Evolutionary conservation across 1,140 invertebrate species (phyloP), one percentile per base, ranked within the genome.

Genomic region (Plutomurus gul): DNA sequence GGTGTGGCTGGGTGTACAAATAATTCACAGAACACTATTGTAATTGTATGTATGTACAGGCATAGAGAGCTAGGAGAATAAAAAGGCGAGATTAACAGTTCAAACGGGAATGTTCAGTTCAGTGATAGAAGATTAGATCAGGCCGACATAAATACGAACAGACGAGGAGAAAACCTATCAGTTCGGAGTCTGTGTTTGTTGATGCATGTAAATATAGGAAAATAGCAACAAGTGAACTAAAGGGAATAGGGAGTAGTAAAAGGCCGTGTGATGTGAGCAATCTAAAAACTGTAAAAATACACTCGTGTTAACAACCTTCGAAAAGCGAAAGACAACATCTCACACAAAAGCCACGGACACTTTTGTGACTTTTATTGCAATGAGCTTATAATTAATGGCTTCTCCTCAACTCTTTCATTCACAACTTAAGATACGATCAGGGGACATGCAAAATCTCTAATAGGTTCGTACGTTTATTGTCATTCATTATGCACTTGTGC

Each of bases 231-330:
- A 51, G 47, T 51, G 47, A 51, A 51, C 47, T 51, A 11, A 51
- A n/a, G n/a, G n/a, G n/a, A n/a, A n/a, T n/a, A n/a, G n/a, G n/a
- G n/a, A n/a, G n/a, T n/a, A n/a, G n/a, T n/a, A n/a, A n/a, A n/a
- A n/a, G n/a, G n/a, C n/a, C n/a, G n/a, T n/a, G n/a, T n/a, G n/a
- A n/a, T n/a, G n/a, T n/a, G n/a, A n/a, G n/a, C n/a, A n/a, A n/a
- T n/a, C n/a, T n/a, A n/a, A n/a, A n/a, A n/a, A 51, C 47, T 51
- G 25, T 51, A 51, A 51, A 51, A 51, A 51, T 51, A 43, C 56
- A 33, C 30, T 8, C 56, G 18, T 65, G 56, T 65, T 65, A 65
- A 65, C 56, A 65, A 65, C 56, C 56, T 65, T 65, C n/a, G n/a
- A n/a, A n/a, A n/a, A 51, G 20, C 11, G 47, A 18, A 22, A 51